Percentiles rank a stretch among this genome's conserved stretches.
phyloP scores from a whole-genome alignment of 2,113 vertebrate species.

The Propithecus coquereli region DNA sequence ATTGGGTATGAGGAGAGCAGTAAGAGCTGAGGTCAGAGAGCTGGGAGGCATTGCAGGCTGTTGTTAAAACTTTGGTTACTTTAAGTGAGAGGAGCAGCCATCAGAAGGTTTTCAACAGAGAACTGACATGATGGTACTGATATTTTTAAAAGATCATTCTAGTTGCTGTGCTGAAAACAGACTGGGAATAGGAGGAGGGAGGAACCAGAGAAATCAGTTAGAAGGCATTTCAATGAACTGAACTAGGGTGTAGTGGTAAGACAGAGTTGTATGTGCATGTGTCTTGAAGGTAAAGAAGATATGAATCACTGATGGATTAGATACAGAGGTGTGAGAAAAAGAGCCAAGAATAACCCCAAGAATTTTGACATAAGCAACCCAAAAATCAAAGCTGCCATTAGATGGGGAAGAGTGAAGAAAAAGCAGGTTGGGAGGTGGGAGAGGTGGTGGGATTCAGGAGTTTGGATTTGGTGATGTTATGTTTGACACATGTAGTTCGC shows the following conservation, averaged over 20 bases:
- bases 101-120: conserved; percentile 4
- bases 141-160: background rate
- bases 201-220: conserved; percentile 1
- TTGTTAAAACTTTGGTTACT: background rate
- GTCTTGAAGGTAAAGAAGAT: conserved; percentile 35
- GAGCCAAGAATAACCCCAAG: conserved; percentile 3
- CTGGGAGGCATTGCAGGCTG: background rate
- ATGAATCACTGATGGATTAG: background rate
- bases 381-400: conserved; percentile 30
- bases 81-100: background rate
- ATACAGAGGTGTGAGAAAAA: background rate
- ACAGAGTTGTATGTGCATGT: background rate
- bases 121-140: background rate
- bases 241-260: background rate
- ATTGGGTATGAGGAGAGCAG: background rate
- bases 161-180: background rate
- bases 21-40: background rate
- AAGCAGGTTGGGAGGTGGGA: background rate
- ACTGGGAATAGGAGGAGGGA: background rate
- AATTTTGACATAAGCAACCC: background rate
- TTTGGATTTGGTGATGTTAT: background rate
- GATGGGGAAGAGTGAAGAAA: background rate
- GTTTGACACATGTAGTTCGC: background rate
- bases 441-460: background rate
- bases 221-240: background rate